Percentiles rank a stretch among this genome's conserved stretches.
phyloP scores from a whole-genome alignment of 2,888 invertebrate species.

The Unio delphinus region DNA sequence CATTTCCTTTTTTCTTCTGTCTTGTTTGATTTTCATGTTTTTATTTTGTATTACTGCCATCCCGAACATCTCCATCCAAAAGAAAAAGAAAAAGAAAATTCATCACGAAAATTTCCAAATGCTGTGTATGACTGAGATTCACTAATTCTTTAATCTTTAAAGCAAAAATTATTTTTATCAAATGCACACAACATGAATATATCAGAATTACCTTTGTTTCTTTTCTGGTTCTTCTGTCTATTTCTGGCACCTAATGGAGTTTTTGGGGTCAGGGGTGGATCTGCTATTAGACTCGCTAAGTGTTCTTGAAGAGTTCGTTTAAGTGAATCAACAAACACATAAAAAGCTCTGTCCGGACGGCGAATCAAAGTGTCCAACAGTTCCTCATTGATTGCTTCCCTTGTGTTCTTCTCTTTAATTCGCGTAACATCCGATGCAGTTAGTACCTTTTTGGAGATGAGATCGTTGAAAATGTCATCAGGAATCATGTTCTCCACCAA shows the following conservation, averaged over 20 bases:
- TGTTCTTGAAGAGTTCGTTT: slow-evolving; percentile 51
- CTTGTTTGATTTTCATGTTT: too few species aligned
- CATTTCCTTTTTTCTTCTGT: too few species aligned
- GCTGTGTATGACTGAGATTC: too few species aligned
- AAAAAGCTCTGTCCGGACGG: slow-evolving; percentile 49
- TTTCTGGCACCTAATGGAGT: background rate
- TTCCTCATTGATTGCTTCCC: slow-evolving; percentile 48
- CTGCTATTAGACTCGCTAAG: slow-evolving; percentile 46
- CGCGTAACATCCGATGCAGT: slow-evolving; percentile 12
- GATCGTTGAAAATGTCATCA: slow-evolving; percentile 55
- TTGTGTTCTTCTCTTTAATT: slow-evolving; percentile 36
- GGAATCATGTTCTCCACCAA: slow-evolving; percentile 53
- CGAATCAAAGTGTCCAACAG: slow-evolving; percentile 46
- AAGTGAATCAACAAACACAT: slow-evolving; percentile 47
- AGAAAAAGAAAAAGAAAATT: too few species aligned
- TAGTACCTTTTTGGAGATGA: slow-evolving; percentile 40
- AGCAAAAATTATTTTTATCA: too few species aligned
- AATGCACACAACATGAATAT: too few species aligned
- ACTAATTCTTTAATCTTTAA: too few species aligned
- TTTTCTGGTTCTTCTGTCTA: too few species aligned
- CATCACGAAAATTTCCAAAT: too few species aligned
- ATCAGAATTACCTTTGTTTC: too few species aligned
- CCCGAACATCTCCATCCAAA: too few species aligned
- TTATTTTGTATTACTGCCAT: too few species aligned
- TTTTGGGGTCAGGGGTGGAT: background rate